A percentile compares a stretch with the other conserved stretches of the same genome.
Conservation (phyloP, 2,888 invertebrate genomes). For the Laothoe populi region DNA sequence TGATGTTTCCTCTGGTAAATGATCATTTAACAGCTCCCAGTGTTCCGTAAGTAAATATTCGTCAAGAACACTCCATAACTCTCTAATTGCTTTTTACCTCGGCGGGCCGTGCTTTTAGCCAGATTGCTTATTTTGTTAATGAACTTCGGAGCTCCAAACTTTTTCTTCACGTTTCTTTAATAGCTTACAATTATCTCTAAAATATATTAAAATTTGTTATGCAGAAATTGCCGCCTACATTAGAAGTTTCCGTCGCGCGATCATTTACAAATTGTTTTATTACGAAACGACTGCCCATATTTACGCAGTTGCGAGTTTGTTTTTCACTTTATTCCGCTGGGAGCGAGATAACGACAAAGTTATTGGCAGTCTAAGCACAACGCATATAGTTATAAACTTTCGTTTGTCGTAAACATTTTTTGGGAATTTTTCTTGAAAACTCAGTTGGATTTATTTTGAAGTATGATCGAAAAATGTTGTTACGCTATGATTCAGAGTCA, state of each 20-base stretch:
- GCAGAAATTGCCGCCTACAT: slow-evolving; percentile 27
- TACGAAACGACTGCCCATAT: slow-evolving; percentile 14
- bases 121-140: slow-evolving; percentile 80
- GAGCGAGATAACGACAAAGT: slow-evolving; percentile 25
- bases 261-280: slow-evolving; percentile 22
- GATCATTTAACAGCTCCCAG: slow-evolving; percentile 43
- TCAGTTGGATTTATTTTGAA: slow-evolving; percentile 49
- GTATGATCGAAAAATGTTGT: slow-evolving; percentile 65
- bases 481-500: slow-evolving; percentile 64
- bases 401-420: slow-evolving; percentile 36
- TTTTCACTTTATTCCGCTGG: slow-evolving; percentile 3
- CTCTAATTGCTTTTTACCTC: slow-evolving; percentile 77
- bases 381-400: slow-evolving; percentile 34
- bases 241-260: slow-evolving; percentile 20
- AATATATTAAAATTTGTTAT: slow-evolving; percentile 33
- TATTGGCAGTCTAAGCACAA: slow-evolving; percentile 24
- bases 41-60: slow-evolving; percentile 67
- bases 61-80: slow-evolving; percentile 71
- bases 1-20: slow-evolving; percentile 39
- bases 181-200: slow-evolving; percentile 57
- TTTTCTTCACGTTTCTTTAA: slow-evolving; percentile 63
- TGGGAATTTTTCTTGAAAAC: slow-evolving; percentile 32
- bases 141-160: slow-evolving; percentile 65
- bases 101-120: slow-evolving; percentile 74
- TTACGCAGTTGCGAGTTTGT: slow-evolving; percentile 24